Conservation (phyloP, 1,140 invertebrate genomes). For the Oedothorax gibbosus region DNA sequence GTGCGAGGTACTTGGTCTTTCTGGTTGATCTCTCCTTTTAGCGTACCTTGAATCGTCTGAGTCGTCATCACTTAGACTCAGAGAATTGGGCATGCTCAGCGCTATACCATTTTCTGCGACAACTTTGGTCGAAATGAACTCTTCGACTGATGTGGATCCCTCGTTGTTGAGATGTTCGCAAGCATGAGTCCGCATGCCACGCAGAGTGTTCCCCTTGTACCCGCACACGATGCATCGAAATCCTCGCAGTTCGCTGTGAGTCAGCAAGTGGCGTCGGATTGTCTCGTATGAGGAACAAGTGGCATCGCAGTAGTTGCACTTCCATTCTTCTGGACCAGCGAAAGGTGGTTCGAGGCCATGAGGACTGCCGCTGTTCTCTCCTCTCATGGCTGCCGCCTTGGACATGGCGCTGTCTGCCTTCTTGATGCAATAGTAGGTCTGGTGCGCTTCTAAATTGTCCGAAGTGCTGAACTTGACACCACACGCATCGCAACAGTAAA, state of each 20-base stretch:
- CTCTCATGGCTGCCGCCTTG: slow-evolving; percentile 2
- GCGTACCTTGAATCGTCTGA: slow-evolving; percentile 51
- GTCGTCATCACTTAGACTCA: slow-evolving; percentile 22
- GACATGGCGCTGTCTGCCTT: slow-evolving; percentile 40
- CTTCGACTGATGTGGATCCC: slow-evolving; percentile 84
- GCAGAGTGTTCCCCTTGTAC: slow-evolving; percentile 94
- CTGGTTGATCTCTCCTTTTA: slow-evolving; percentile 8
- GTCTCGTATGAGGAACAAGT: slow-evolving; percentile 78
- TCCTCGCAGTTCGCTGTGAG: slow-evolving; percentile 84
- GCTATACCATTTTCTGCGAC: slow-evolving; percentile 28
- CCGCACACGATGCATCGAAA: slow-evolving; percentile 94
- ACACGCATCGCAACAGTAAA: slow-evolving; percentile 87
- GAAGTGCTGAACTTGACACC: slow-evolving; percentile 94
- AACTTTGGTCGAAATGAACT: slow-evolving; percentile 85
- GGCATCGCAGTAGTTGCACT: slow-evolving; percentile 91
- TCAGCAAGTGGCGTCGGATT: slow-evolving; percentile 78
- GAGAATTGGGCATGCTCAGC: neutral
- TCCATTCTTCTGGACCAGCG: slow-evolving; percentile 70
- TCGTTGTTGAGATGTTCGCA: slow-evolving; percentile 93
- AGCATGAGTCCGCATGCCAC: slow-evolving; percentile 96
- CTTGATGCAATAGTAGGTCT: slow-evolving; percentile 93
- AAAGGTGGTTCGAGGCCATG: slow-evolving; percentile 19
- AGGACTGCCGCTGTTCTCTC: neutral
- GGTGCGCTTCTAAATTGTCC: slow-evolving; percentile 92
- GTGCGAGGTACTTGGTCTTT: neutral